Evolutionary conservation across 2,888 invertebrate genomes (phyloP).

Genomic region (Philopedon plagiatum): DNA sequence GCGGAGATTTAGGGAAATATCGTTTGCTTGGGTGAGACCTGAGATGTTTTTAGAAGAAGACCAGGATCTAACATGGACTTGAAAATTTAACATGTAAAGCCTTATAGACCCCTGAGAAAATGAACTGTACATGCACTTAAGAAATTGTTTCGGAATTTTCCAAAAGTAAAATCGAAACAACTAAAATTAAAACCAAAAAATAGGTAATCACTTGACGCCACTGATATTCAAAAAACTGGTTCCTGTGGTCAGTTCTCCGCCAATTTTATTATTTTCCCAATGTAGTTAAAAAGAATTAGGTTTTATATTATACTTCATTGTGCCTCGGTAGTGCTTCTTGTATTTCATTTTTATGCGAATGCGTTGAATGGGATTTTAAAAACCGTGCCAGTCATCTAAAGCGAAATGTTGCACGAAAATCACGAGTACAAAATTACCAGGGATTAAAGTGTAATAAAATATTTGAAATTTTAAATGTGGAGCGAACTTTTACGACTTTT

Average conservation of each 20-base stretch:
- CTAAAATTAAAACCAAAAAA: too few relatives aligned
- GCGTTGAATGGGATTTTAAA: slow-evolving; percentile 19
- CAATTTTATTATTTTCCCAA: slow-evolving; percentile 38
- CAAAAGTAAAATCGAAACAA: too few relatives aligned
- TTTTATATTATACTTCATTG: slow-evolving; percentile 31
- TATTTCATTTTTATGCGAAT: slow-evolving; percentile 40
- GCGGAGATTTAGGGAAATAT: too few relatives aligned
- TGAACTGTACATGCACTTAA: too few relatives aligned
- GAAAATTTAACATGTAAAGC: too few relatives aligned
- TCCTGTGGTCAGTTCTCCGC: slow-evolving; percentile 30
- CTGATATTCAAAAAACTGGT: slow-evolving; percentile 18
- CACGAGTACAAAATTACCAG: slow-evolving; percentile 33
- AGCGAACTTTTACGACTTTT: slow-evolving; percentile 33
- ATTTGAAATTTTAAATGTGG: slow-evolving; percentile 7
- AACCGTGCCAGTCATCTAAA: slow-evolving; percentile 24
- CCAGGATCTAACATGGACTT: too few relatives aligned
- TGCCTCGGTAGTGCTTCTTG: slow-evolving; percentile 17
- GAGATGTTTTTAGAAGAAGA: too few relatives aligned
- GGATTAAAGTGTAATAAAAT: slow-evolving; percentile 42
- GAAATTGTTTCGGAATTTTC: too few relatives aligned
- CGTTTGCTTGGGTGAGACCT: too few relatives aligned
- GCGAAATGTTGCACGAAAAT: slow-evolving; percentile 25
- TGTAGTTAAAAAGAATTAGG: slow-evolving; percentile 27
- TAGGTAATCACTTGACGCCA: slow-evolving; percentile 1
- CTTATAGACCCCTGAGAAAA: too few relatives aligned